Percentiles rank a stretch among this genome's conserved stretches.
phyloP scores from a whole-genome alignment of 2,797 vertebrate genomes.

The Acanthopagrus latus region DNA sequence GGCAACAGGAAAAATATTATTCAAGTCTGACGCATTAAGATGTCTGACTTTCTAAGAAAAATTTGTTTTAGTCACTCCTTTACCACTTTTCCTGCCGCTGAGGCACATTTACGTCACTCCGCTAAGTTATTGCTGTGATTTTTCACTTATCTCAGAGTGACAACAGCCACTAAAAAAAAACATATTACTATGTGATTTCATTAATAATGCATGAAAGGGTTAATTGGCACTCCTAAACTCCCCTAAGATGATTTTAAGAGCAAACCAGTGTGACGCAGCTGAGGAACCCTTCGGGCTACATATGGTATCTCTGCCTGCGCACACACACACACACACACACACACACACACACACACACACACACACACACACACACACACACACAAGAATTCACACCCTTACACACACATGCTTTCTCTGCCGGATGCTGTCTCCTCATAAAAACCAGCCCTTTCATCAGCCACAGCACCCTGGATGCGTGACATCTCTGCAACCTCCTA shows the following conservation, averaged over 20 bases:
- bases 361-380: conserved; percentile 13
- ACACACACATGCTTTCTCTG: conserved; percentile 30
- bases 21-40: too few relatives aligned
- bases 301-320: conserved; percentile 30
- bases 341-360: conserved; percentile 14
- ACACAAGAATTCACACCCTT: conserved; percentile 3
- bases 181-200: too few relatives aligned
- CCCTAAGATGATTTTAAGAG: conserved; percentile 8
- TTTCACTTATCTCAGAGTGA: too few relatives aligned
- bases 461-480: conserved; percentile 45
- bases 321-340: not conserved
- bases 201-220: too few relatives aligned
- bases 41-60: too few relatives aligned
- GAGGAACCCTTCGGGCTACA: conserved; percentile 32
- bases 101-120: too few relatives aligned
- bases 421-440: conserved; percentile 51
- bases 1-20: too few relatives aligned
- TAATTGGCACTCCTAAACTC: not conserved
- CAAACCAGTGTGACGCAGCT: conserved; percentile 9
- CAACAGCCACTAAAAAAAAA: too few relatives aligned
- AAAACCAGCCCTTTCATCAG: conserved; percentile 53
- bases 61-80: too few relatives aligned
- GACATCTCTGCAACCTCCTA: conserved; percentile 55
- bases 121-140: too few relatives aligned
- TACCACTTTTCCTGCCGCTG: too few relatives aligned